A percentile compares a stretch with the other conserved stretches of the same genome.
Conservation (phyloP, 2,113 vertebrate genomes). For the Holacanthus passer region DNA sequence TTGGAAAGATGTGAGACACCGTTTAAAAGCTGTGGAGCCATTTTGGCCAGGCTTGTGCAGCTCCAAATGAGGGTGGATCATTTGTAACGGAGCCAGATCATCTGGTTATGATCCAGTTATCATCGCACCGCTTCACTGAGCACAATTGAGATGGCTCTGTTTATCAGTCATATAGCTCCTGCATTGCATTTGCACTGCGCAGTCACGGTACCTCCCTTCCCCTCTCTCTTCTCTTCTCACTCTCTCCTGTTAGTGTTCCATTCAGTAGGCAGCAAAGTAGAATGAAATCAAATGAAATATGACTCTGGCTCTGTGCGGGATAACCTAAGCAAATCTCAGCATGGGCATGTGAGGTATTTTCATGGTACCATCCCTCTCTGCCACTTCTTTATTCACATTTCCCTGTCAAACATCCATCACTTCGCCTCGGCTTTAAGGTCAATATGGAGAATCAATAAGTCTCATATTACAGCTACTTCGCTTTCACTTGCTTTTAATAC, state of each 20-base stretch:
- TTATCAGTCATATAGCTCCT: constrained; percentile 70
- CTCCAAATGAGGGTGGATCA: constrained; percentile 65
- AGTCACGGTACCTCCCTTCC: background rate
- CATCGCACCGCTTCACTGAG: constrained; percentile 55
- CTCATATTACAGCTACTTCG: constrained; percentile 27
- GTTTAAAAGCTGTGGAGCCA: constrained; percentile 56
- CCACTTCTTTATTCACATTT: constrained; percentile 27
- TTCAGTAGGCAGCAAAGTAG: constrained; percentile 33
- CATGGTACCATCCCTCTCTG: background rate
- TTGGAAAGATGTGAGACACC: constrained; percentile 45
- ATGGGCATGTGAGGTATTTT: constrained; percentile 1
- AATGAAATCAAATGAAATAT: constrained; percentile 40
- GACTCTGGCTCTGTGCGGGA: constrained; percentile 5
- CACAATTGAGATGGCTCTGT: constrained; percentile 72
- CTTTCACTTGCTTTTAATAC: constrained; percentile 12
- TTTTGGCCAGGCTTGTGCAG: constrained; percentile 60
- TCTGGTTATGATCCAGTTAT: constrained; percentile 75
- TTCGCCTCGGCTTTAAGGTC: constrained; percentile 51
- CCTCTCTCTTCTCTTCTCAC: constrained; percentile 15
- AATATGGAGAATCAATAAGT: constrained; percentile 57
- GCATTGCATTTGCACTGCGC: constrained; percentile 51
- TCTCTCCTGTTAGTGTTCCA: constrained; percentile 37
- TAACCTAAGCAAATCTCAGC: constrained; percentile 5
- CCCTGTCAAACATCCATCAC: constrained; percentile 60
- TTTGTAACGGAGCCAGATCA: constrained; percentile 74